phyloP scores from a whole-genome alignment of 2,113 vertebrate genomes.

The Delphinapterus leucas region DNA sequence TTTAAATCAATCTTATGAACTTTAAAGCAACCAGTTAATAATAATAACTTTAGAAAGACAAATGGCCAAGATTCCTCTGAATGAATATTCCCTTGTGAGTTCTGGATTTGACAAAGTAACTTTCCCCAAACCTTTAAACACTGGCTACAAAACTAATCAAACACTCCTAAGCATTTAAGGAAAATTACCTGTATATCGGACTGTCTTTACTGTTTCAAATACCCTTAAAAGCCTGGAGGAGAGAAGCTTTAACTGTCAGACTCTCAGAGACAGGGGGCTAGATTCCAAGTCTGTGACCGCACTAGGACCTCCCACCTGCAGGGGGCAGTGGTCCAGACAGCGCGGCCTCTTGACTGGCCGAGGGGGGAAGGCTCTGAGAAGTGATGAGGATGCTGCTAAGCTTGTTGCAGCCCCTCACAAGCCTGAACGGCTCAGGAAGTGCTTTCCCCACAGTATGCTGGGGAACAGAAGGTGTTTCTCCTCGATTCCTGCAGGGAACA shows the following conservation, averaged over 20 bases:
- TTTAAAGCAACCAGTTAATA: not conserved
- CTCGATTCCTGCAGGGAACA: not conserved
- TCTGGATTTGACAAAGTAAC: not conserved
- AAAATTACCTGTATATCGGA: not conserved
- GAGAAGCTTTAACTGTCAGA: not conserved
- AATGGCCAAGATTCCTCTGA: not conserved
- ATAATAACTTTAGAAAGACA: not conserved
- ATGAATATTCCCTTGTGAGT: not conserved
- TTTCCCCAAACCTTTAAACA: not conserved
- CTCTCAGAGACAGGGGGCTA: not conserved
- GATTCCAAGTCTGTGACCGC: not conserved
- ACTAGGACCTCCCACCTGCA: not conserved
- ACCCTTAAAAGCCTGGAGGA: not conserved
- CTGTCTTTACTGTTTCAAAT: not conserved
- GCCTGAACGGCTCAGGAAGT: not conserved
- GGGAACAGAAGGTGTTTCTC: not conserved
- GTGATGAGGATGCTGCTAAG: not conserved
- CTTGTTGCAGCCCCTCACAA: not conserved
- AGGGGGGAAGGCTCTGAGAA: not conserved
- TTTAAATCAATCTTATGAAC: not conserved
- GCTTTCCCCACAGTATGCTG: not conserved
- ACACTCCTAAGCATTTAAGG: not conserved
- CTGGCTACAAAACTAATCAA: not conserved
- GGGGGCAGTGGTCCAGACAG: fast-evolving
- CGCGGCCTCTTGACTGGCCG: not conserved